Evolutionary conservation across 2,797 vertebrate genomes (phyloP), one percentile per base, ranked within the genome.

Genomic region (Acanthopagrus latus): DNA sequence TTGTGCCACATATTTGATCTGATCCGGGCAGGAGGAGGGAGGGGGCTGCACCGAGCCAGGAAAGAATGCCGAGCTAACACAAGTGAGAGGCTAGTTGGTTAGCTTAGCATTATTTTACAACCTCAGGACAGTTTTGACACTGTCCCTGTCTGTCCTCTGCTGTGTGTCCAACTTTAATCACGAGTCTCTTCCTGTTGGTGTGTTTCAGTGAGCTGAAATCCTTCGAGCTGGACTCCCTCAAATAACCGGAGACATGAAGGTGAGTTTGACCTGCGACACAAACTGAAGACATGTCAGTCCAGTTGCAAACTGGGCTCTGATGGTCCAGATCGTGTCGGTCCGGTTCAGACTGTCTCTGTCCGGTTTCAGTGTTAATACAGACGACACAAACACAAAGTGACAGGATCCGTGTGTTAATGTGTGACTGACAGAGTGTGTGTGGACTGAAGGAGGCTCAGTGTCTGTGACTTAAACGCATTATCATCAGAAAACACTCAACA

Each of bases 201-300:
- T 94, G 58, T 95, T 94, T 58, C 92, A 95, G 94, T 74, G 81
- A 92, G 84, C 85, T 55, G 5, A 33, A 46, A 81, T 94, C 93
- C 87, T 90, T 86, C 90, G 97, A 96, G 96, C 98, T 98, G 98
- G 98, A 98, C 96, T 95, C 95, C 96, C 95, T 96, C 95, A 90
- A 94, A 94, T 96, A 97, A 90, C 95, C 95, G 86, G 64, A 85
- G 72, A 97, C 94, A 99, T 99, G 98, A 99, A 99, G 98, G 97
- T 99, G 95, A 96, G 96, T 44, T 65, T 62, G 58, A 79, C 68
- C 76, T 66, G 65, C 27, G n/a, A 72, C 79, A 77, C 70, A 71
- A 47, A 55, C 60, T 64, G 67, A 14, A 44, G 12, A 44, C 43
- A 44, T 44, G 43, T 43, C 43, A 54, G 66, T 56, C 43, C n/a